Base-by-base conservation (phyloP, 1,140 invertebrate species). In the Bombus ignitus region DNA sequence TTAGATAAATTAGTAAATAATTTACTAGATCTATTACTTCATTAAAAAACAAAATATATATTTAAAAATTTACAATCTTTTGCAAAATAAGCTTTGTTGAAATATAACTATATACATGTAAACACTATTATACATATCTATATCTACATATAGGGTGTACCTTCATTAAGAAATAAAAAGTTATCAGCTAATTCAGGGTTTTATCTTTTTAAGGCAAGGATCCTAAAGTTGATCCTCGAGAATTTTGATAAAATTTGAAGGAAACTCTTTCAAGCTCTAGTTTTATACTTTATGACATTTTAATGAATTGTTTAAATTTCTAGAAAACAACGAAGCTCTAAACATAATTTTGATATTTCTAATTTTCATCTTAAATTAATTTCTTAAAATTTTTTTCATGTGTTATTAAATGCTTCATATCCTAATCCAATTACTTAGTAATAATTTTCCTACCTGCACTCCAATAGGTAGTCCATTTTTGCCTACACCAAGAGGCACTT, bases 401-500 rank as follows among this genome's bases (percentile, higher is more conserved):
- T 25, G 53, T 47, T 82, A 81, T 83, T 39, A 37, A 87, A 78
- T 71, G 39, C 74, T 15, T 68, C 81, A 76, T 80, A 35, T 68
- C 75, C 59, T n/a, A 32, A 65, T 59, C 15, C 6, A 74, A 73
- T 70, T 72, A 12, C 22, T 65, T 32, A 32, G 5, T 59, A 77
- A 32, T 71, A 70, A 86, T 59, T 79, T 78, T 47, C 12, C 15
- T 72, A 95, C 95, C 84, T 95, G 95, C 74, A 95, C 72, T 42
- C 95, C 95, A 73, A 95, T 70, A 25, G 95, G 95, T 76, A 95
- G 87, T 66, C 95, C 95, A 74, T 93, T 83, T 44, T 92, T 81
- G 77, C 94, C 92, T 53, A 95, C 81, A 42, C 94, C 94, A 71
- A 95, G 78, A 57, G 95, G 95, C 85, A 97, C 96, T 96, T 99